These are phyloP conservation scores for Lottia gigantea DNA, from an alignment of 2,888 invertebrate genomes.

Conservation along the genomic window DNA sequence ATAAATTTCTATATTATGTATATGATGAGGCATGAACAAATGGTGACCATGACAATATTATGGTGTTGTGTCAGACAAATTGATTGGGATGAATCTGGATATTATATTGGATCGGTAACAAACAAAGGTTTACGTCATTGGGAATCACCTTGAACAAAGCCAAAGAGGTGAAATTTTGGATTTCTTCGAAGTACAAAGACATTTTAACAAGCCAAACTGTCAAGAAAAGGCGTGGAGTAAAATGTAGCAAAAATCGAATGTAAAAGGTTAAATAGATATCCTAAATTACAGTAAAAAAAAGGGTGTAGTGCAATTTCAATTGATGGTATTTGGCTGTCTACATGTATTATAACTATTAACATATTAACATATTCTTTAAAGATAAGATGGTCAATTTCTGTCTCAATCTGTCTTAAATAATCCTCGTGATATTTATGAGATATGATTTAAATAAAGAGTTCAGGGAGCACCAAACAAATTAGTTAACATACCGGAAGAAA, in stretches of 20 bases:
- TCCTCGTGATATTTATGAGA: no score
- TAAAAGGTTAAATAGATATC: neutral
- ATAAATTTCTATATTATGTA: no score
- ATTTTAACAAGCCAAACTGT: neutral
- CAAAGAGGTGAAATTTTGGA: no score
- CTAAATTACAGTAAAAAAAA: neutral
- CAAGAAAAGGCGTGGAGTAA: neutral
- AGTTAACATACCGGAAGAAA: neutral
- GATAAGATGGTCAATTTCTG: neutral
- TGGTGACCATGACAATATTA: no score
- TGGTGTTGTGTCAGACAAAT: no score
- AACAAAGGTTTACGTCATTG: no score
- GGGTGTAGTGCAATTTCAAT: neutral
- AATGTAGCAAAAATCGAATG: neutral
- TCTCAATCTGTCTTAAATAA: no score
- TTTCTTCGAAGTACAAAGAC: no score
- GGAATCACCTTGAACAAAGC: no score
- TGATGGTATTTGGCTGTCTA: neutral
- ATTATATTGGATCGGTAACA: no score
- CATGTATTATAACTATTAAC: neutral
- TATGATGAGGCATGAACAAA: no score
- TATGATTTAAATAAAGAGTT: neutral
- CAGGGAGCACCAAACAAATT: constrained; percentile 4
- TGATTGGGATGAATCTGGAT: no score
- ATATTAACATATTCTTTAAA: neutral